These are phyloP conservation scores for Pterobdella sp. DNA, from an alignment of 2,888 invertebrate species.

Conservation along the genomic window DNA sequence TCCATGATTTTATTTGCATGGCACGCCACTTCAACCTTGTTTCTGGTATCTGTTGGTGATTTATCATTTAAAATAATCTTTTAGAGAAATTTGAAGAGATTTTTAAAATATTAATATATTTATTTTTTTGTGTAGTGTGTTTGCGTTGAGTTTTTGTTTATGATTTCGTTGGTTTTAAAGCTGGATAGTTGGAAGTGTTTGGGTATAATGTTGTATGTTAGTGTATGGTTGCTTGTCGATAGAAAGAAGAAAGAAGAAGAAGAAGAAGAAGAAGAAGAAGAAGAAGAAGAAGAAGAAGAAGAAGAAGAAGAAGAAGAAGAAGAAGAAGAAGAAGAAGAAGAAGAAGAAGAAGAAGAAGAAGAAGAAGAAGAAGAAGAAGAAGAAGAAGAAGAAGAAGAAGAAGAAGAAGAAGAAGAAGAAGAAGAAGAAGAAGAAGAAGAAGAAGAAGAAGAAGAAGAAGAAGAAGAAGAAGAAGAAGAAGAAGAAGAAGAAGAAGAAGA, in stretches of 20 bases:
- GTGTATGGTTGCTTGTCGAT: too few species aligned
- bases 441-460: conserved; percentile 1
- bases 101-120: too few species aligned
- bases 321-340: background rate
- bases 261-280: background rate
- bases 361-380: conserved; percentile 1
- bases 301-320: background rate
- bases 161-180: too few species aligned
- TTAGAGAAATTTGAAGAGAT: too few species aligned
- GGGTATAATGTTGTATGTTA: too few species aligned
- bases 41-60: too few species aligned
- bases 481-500: background rate
- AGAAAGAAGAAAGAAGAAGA: background rate
- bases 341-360: conserved; percentile 5
- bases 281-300: background rate
- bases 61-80: too few species aligned
- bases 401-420: background rate
- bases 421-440: conserved; percentile 1
- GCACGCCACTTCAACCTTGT: background rate
- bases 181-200: too few species aligned
- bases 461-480: background rate
- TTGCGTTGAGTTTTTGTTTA: too few species aligned
- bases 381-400: background rate
- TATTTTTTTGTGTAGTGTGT: too few species aligned
- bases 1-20: background rate